Conservation (phyloP, 2,888 invertebrate species). For the Dyspetes luteomarginatus region DNA sequence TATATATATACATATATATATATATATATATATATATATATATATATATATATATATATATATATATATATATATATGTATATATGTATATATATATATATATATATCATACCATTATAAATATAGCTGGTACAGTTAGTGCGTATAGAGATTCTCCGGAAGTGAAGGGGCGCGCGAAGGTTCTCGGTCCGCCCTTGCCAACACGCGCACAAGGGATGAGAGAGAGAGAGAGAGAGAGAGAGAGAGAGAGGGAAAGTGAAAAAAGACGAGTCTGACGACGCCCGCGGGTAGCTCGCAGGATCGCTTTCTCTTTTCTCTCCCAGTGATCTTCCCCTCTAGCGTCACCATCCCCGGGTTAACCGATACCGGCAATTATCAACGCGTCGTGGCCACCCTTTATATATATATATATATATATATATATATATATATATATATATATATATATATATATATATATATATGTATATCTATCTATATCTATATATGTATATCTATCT, state of each 20-base stretch:
- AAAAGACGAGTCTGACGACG: conserved; percentile 67
- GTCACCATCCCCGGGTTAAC: conserved; percentile 80
- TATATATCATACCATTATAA: conserved; percentile 1
- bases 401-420: background rate
- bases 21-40: too few species aligned
- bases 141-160: conserved; percentile 74
- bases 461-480: too few species aligned
- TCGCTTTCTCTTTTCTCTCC: conserved; percentile 71
- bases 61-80: background rate
- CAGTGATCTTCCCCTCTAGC: conserved; percentile 69
- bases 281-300: conserved; percentile 63
- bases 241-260: conserved; percentile 67
- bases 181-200: conserved; percentile 73
- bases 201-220: conserved; percentile 77
- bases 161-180: conserved; percentile 81
- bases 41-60: conserved; percentile 21
- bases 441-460: too few species aligned
- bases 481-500: too few species aligned
- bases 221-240: too few species aligned
- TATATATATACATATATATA: conserved; percentile 1
- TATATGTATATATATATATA: conserved; percentile 5
- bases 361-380: conserved; percentile 84
- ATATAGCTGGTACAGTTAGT: conserved; percentile 33
- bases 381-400: conserved; percentile 77
- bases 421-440: background rate